Conservation (phyloP, 2,888 invertebrate genomes). For the Tenthredo amoena region DNA sequence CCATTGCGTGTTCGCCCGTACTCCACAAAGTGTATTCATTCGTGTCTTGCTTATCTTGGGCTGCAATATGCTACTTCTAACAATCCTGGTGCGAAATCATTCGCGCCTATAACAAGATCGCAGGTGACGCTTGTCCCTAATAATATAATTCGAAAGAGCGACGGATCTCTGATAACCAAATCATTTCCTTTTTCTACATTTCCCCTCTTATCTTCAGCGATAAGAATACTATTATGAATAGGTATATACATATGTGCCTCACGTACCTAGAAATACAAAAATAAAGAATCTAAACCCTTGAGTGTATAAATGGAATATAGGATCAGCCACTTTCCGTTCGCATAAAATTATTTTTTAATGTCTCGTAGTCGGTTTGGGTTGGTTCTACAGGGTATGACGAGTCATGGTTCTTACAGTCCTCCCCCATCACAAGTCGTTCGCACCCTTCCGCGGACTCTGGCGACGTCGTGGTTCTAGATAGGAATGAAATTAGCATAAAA, state of each 20-base stretch:
- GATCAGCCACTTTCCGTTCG: background rate
- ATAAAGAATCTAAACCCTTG: background rate
- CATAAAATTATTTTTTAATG: background rate
- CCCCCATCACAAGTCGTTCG: background rate
- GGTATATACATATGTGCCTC: background rate
- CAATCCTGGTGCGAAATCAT: background rate
- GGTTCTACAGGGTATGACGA: background rate
- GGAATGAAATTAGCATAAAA: constrained; percentile 28
- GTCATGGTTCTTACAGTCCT: background rate
- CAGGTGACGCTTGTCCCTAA: background rate
- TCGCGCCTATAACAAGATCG: background rate
- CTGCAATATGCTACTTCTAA: background rate
- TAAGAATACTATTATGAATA: background rate
- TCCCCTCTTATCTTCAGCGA: background rate
- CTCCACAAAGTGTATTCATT: background rate
- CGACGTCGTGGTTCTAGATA: constrained; percentile 8
- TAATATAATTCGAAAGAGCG: background rate
- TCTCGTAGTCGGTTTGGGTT: background rate
- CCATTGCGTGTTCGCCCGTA: constrained; percentile 17
- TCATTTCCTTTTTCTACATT: background rate
- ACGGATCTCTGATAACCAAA: background rate
- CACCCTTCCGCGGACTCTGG: constrained; percentile 4
- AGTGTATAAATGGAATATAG: background rate
- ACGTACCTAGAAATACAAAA: background rate
- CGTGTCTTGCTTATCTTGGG: background rate